These are phyloP conservation scores for Sander lucioperca DNA, from an alignment of 2,113 vertebrate genomes.

Conservation along the genomic window DNA sequence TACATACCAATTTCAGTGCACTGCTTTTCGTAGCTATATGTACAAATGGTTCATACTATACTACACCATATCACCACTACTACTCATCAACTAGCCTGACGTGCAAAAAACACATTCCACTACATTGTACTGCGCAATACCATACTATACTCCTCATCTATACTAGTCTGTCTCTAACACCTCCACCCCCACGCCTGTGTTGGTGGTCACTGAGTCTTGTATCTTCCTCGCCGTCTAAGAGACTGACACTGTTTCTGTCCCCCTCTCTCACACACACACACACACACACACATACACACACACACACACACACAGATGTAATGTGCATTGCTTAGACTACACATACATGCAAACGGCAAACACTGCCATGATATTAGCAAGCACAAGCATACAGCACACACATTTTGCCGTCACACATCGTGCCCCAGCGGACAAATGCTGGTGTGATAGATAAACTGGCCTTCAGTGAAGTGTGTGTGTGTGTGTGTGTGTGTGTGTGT, in stretches of 20 bases:
- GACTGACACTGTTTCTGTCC: conserved; percentile 48
- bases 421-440: conserved; percentile 66
- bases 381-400: conserved; percentile 22
- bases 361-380: conserved; percentile 16
- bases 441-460: conserved; percentile 71
- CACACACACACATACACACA: conserved; percentile 32
- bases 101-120: neutral
- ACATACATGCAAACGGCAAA: conserved; percentile 12
- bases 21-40: no score
- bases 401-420: conserved; percentile 27
- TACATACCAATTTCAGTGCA: no score
- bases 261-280: neutral
- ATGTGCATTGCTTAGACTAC: neutral
- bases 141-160: neutral
- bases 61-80: neutral
- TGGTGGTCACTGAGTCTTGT: conserved; percentile 40
- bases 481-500: conserved; percentile 42
- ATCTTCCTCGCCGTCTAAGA: conserved; percentile 26
- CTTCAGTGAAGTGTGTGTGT: conserved; percentile 41
- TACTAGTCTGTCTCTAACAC: neutral
- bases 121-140: neutral
- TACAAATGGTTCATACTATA: no score
- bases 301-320: neutral
- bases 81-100: neutral
- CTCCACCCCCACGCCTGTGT: neutral